phyloP scores from a whole-genome alignment of 2,888 invertebrate genomes.

The Cinara cedri region DNA sequence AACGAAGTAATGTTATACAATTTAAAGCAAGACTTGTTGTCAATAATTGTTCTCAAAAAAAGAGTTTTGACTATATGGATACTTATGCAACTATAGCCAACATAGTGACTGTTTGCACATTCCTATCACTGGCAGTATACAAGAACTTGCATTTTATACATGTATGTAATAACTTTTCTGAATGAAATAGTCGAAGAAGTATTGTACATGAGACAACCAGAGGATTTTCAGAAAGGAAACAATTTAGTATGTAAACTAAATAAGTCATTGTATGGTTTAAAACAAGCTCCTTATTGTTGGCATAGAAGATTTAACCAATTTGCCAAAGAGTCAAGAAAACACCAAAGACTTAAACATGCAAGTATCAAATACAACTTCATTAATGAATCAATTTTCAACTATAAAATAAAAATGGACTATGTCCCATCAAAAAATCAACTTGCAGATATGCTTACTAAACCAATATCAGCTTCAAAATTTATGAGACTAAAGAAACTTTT shows the following conservation, averaged over 20 bases:
- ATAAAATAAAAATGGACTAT: conserved; percentile 47
- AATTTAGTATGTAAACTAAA: conserved; percentile 54
- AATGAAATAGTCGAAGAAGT: conserved; percentile 60
- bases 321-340: conserved; percentile 12
- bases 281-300: conserved; percentile 28
- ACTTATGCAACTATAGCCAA: conserved; percentile 60
- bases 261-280: conserved; percentile 57
- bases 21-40: conserved; percentile 61
- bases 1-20: conserved; percentile 59
- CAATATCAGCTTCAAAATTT: conserved; percentile 5
- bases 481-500: conserved; percentile 4
- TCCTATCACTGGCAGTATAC: background rate
- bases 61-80: conserved; percentile 60
- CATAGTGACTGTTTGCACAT: conserved; percentile 59
- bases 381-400: conserved; percentile 49
- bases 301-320: conserved; percentile 26
- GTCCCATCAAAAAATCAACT: conserved; percentile 30
- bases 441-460: conserved; percentile 25
- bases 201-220: conserved; percentile 59
- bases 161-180: conserved; percentile 61
- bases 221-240: conserved; percentile 50
- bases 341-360: conserved; percentile 56
- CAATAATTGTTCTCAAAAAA: conserved; percentile 60
- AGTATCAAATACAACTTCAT: conserved; percentile 58
- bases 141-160: background rate